These are phyloP conservation scores for Eretmodus cyanostictus DNA, from an alignment of 2,113 vertebrate genomes.

Conservation along the genomic window DNA sequence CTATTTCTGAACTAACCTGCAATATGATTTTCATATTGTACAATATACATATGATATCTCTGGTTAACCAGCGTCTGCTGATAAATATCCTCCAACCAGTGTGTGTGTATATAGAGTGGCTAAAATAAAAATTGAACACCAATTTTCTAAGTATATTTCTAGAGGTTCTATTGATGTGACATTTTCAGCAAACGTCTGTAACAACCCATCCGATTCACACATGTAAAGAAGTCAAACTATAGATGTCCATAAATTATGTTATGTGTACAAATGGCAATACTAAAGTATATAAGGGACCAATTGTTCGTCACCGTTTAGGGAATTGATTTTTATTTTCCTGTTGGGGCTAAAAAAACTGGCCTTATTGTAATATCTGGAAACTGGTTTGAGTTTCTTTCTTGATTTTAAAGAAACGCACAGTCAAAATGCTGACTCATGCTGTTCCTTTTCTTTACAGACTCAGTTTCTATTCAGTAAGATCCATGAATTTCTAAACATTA, in stretches of 20 bases:
- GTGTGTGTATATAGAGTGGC: neutral
- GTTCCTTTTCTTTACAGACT: constrained; percentile 65
- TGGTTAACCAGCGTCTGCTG: neutral
- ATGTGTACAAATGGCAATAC: neutral
- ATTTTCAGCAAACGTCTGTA: neutral
- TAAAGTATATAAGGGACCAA: neutral
- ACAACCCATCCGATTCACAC: neutral
- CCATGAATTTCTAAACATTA: constrained; percentile 63
- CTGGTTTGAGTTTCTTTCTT: neutral
- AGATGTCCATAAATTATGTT: neutral
- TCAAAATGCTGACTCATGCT: neutral
- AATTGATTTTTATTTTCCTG: neutral
- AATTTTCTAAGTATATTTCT: neutral
- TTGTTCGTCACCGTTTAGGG: neutral
- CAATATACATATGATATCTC: neutral
- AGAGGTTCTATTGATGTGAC: neutral
- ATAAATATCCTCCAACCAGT: neutral
- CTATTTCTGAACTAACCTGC: neutral
- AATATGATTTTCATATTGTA: neutral
- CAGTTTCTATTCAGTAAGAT: constrained; percentile 81
- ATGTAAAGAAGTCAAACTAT: neutral
- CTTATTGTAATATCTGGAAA: neutral
- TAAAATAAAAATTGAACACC: neutral
- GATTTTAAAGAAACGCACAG: neutral
- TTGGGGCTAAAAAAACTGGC: neutral